Percentiles rank a stretch among this genome's conserved stretches.
Evolutionary conservation across 2,113 vertebrate genomes (phyloP).

Genomic region (Chamaetylas fuelleborni): DNA sequence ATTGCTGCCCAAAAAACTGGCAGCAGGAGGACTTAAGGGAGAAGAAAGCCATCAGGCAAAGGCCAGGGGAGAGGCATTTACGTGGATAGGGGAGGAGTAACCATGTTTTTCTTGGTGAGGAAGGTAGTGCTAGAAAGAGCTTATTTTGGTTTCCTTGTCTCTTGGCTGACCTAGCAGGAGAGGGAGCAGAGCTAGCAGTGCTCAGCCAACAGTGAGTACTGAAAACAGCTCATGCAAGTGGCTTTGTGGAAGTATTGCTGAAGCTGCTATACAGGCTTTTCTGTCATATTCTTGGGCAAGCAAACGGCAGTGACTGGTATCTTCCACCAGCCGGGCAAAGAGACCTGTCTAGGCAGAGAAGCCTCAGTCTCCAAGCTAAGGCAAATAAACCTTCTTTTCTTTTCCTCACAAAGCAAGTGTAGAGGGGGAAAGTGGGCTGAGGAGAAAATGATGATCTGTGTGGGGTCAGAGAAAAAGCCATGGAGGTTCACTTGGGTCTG

Average conservation of each 20-base stretch:
- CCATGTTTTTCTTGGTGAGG: not conserved
- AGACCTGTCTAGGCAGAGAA: not conserved
- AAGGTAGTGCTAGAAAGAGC: not conserved
- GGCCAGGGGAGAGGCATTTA: not conserved
- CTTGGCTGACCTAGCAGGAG: not conserved
- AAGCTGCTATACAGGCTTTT: not conserved
- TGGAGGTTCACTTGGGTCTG: not conserved
- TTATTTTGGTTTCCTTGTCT: not conserved
- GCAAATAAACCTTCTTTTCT: not conserved
- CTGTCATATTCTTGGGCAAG: accelerated
- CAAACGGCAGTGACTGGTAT: not conserved
- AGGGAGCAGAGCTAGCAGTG: not conserved
- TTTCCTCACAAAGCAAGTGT: not conserved
- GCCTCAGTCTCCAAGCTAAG: not conserved
- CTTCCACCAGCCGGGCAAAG: not conserved
- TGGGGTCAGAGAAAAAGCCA: not conserved
- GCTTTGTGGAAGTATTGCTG: not conserved
- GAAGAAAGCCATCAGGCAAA: not conserved
- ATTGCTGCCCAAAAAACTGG: not conserved
- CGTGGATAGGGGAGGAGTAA: not conserved
- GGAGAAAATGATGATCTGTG: not conserved
- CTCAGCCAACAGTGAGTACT: not conserved
- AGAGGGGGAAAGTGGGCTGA: not conserved
- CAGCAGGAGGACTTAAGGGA: not conserved
- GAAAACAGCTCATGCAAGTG: not conserved